Percentiles rank a stretch among this genome's conserved stretches.
Evolutionary conservation across 2,113 vertebrate species (phyloP).

Genomic region (Sitta europaea): DNA sequence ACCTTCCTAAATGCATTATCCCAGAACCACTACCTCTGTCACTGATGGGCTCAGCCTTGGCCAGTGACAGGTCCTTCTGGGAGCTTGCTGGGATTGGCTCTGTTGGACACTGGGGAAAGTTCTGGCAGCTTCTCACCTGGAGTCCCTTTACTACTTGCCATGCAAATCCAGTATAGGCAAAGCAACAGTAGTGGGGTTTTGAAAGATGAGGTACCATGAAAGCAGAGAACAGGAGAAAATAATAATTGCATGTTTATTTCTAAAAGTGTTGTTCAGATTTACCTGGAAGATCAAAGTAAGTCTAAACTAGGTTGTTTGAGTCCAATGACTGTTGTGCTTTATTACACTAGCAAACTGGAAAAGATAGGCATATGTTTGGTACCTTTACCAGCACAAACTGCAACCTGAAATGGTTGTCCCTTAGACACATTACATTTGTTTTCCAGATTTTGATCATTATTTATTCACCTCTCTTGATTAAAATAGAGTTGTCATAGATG

Average conservation of each 20-base stretch:
- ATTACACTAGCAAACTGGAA: not conserved
- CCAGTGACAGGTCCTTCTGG: accelerated
- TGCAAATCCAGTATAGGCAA: accelerated
- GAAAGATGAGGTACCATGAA: not conserved
- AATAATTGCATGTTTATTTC: not conserved
- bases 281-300: not conserved
- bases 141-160: accelerated
- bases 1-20: not conserved
- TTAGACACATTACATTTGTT: not conserved
- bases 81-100: accelerated
- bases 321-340: not conserved
- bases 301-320: not conserved
- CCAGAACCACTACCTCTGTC: accelerated
- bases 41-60: not conserved
- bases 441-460: not conserved
- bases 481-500: not conserved
- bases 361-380: not conserved
- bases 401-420: not conserved
- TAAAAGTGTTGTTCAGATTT: not conserved
- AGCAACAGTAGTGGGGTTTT: not conserved
- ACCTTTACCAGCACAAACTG: not conserved
- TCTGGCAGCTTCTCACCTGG: not conserved
- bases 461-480: not conserved
- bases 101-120: accelerated
- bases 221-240: not conserved